Conservation (phyloP, 1,140 invertebrate genomes). For the Pseudomyrmex dendroicus region DNA sequence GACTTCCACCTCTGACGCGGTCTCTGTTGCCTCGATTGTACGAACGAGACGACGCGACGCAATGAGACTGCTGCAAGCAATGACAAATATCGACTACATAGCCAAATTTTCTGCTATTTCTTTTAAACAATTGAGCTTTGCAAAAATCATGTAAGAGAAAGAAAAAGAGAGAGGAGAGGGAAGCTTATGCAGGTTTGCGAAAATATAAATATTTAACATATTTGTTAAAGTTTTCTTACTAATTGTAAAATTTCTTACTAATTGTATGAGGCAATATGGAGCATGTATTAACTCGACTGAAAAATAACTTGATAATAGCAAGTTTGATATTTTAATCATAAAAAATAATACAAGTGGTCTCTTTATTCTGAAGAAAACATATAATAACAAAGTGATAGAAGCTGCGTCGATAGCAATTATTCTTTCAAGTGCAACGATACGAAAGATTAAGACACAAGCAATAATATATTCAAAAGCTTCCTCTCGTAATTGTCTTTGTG, state of each 20-base stretch:
- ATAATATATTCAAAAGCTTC: conserved; percentile 82
- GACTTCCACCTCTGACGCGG: conserved; percentile 48
- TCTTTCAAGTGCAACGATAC: conserved; percentile 56
- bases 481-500: conserved; percentile 70
- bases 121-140: background rate
- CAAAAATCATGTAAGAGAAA: background rate
- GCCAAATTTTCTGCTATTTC: background rate
- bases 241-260: background rate
- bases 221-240: background rate
- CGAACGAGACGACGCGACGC: conserved; percentile 34
- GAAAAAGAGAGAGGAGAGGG: background rate
- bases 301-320: background rate
- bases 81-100: conserved; percentile 37
- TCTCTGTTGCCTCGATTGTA: conserved; percentile 17
- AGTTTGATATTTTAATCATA: background rate
- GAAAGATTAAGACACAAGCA: conserved; percentile 77
- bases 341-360: background rate
- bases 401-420: conserved; percentile 36
- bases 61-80: conserved; percentile 14
- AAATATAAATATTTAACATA: background rate
- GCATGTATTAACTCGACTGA: background rate
- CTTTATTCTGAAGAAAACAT: background rate
- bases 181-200: background rate
- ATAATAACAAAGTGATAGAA: background rate
- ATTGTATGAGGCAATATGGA: background rate